phyloP scores from a whole-genome alignment of 2,113 vertebrate genomes.

The Oxygymnocypris stewartii region DNA sequence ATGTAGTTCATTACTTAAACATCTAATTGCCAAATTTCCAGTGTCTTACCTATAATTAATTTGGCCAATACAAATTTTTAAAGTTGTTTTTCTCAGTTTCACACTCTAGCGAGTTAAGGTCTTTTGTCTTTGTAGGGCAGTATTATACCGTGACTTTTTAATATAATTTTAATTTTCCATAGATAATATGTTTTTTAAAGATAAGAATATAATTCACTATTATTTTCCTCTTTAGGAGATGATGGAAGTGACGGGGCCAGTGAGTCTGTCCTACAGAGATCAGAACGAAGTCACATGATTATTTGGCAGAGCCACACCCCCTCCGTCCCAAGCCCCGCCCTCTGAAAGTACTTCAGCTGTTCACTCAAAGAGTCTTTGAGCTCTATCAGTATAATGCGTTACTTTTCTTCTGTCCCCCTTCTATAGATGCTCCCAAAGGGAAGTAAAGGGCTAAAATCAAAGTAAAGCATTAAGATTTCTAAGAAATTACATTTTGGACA shows the following conservation, averaged over 20 bases:
- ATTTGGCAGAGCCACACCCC: conserved; percentile 73
- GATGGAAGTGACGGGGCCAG: conserved; percentile 62
- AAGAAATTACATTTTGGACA: background rate
- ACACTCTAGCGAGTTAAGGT: no score
- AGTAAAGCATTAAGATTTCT: no score
- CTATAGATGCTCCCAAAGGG: background rate
- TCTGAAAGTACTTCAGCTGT: conserved; percentile 58
- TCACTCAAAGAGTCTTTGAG: background rate
- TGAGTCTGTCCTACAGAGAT: conserved; percentile 67
- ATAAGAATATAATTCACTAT: background rate
- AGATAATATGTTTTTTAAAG: background rate
- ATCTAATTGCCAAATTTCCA: no score
- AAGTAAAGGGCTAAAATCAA: background rate
- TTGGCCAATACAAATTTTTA: no score
- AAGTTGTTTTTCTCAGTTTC: no score
- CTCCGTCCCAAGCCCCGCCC: conserved; percentile 65
- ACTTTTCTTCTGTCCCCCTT: background rate
- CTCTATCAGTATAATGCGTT: background rate
- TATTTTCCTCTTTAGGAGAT: conserved; percentile 67
- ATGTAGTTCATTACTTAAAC: no score
- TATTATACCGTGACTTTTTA: no score
- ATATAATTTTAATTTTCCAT: background rate
- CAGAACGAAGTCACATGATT: conserved; percentile 80
- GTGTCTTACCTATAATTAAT: no score
- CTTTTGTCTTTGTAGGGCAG: no score